Base-by-base conservation (phyloP, 1,140 invertebrate genomes). In the Potamilus streckersoni region DNA sequence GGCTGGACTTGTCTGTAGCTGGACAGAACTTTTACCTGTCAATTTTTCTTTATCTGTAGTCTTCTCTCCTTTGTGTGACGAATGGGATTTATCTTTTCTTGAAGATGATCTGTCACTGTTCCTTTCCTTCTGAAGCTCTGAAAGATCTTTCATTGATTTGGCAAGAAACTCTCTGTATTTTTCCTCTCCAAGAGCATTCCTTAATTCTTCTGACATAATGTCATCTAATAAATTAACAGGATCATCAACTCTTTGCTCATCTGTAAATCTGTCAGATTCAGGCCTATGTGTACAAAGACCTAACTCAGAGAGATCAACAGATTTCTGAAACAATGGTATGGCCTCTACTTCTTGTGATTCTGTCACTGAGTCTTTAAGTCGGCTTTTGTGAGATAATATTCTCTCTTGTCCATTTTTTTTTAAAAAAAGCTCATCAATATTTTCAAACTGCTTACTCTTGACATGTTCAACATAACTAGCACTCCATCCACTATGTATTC, bases 231-330 rank as follows among this genome's bases (percentile, higher is more conserved):
- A 64, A 31, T 74, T 73, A 23, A 77, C 76, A 19, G 73, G 63
- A n/a, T 68, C 59, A 38, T 70, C 61, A 55, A 61, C 74, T 23
- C 60, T 67, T 17, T 16, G 31, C 11, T 66, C 57, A 71, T 66
- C 67, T n/a, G 38, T 64, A 5, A 59, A 58, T 59, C 62, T 73
- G 1, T 65, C 62, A 64, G 71, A 76, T 5, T 79, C 79, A 59
- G 79, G 80, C 16, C 80, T 72, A 74, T 85, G 82, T 56, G 84
- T 84, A 23, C 75, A 75, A 27, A 82, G 78, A 73, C 79, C 82
- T n/a, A 82, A 67, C n/a, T 75, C 73, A 23, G 70, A 59, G 49
- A 69, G 70, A 62, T 78, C 69, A 56, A 69, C 69, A 27, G 61
- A 66, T 58, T 64, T 76, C 17, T 65, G 61, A 57, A 77, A 79